Evolutionary conservation across 2,797 vertebrate genomes (phyloP), one percentile per base, ranked within the genome.

Genomic region (Coracias cyanogaster): DNA sequence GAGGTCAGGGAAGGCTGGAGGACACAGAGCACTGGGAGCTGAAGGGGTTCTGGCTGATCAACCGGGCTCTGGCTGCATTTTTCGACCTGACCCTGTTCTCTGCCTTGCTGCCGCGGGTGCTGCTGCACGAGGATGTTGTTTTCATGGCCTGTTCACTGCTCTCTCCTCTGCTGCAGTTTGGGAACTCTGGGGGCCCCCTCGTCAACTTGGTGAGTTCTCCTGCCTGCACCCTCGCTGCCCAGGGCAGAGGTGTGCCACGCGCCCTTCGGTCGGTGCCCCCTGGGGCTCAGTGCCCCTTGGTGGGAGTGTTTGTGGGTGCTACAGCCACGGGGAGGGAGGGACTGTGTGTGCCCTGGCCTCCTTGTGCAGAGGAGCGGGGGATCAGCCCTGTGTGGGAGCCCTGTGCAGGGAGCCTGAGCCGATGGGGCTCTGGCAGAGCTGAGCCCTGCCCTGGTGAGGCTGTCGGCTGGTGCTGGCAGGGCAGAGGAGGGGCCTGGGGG

Each of bases 131-230:
- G 74, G 41, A 4, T 5, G 15, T 37, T 5, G 4, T 29, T 82
- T 8, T 85, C 0, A 8, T 6, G 60, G 45, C 33, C 52, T 71
- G 31, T 74, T 88, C 60, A 39, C 48, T 39, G 62, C 46, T 96
- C 43, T 96, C 24, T 96, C 49, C 64, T 93, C 55, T 96, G 62
- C 86, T 89, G 58, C 98, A 99, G 99, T 99, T 99, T 97, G 99
- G 99, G 93, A 99, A 99, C 96, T 99, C 99, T 37, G 99, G 99
- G 89, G 99, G 99, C 7, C 99, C 99, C 35, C 98, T 99, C 1
- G 99, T 99, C 90, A 99, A 99, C 96, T 90, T 99, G 99, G 99
- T 99, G 96, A 99, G 99, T 98, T 52, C 25, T 85, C 22, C 65
- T 28, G 31, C 26, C n/a, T 10, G 60, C 29, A 2, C 6, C 10